phyloP scores from a whole-genome alignment of 2,888 invertebrate species.

The Monochamus alternatus region DNA sequence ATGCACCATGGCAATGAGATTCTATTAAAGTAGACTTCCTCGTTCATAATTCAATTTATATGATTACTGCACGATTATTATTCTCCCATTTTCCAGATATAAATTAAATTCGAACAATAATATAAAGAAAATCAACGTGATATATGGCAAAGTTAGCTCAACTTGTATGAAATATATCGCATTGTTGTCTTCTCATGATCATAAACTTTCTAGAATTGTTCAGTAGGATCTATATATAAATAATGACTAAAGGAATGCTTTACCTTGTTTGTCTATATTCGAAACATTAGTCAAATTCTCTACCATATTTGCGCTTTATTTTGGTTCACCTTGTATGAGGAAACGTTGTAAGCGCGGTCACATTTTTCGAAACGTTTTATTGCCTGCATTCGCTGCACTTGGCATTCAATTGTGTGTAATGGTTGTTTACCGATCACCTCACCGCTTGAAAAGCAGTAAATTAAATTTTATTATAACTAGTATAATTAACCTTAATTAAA shows the following conservation, averaged over 20 bases:
- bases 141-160: background rate
- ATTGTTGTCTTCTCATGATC: background rate
- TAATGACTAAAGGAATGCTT: background rate
- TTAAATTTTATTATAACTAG: constrained; percentile 11
- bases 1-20: constrained; percentile 13
- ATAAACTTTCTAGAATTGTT: background rate
- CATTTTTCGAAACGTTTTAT: constrained; percentile 12
- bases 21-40: constrained; percentile 28
- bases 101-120: constrained; percentile 13
- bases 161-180: background rate
- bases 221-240: too few species aligned
- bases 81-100: background rate
- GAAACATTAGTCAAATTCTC: too few species aligned
- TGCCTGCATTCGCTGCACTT: constrained; percentile 7
- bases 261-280: background rate
- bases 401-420: constrained; percentile 6
- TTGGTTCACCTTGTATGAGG: background rate
- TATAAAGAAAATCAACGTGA: constrained; percentile 8
- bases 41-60: constrained; percentile 25
- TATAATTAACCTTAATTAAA: constrained; percentile 12
- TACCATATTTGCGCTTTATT: too few species aligned
- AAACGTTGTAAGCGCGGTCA: constrained; percentile 1
- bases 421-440: background rate
- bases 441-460: constrained; percentile 8
- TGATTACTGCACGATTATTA: constrained; percentile 17